These are phyloP conservation scores for Acanthosoma haemorrhoidale DNA, from an alignment of 2,888 invertebrate species.

Conservation along the genomic window DNA sequence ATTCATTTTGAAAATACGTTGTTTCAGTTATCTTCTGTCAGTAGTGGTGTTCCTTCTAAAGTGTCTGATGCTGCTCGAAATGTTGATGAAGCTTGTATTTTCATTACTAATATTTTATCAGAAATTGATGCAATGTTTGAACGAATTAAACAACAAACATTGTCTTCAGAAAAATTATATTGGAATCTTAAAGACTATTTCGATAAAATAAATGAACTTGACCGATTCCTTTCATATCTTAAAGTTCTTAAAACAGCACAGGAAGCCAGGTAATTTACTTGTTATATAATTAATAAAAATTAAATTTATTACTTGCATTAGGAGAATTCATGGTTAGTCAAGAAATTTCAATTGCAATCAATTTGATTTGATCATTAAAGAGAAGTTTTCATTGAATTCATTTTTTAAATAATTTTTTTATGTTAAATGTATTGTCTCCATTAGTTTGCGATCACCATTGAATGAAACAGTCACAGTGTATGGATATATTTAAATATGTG, in stretches of 20 bases:
- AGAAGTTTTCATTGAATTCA: too few species aligned
- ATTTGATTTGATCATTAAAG: too few species aligned
- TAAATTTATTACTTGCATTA: too few species aligned
- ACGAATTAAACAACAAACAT: constrained; percentile 34
- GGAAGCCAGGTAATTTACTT: constrained; percentile 56
- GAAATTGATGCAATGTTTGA: constrained; percentile 42
- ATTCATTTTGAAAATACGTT: background rate
- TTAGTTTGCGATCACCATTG: too few species aligned
- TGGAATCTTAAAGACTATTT: constrained; percentile 46
- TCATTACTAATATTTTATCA: constrained; percentile 51
- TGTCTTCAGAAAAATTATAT: constrained; percentile 30
- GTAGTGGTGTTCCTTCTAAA: constrained; percentile 58
- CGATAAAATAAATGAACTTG: constrained; percentile 50
- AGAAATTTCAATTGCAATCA: too few species aligned
- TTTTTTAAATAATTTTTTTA: too few species aligned
- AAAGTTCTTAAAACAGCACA: constrained; percentile 65
- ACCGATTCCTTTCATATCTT: constrained; percentile 59
- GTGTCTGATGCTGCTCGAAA: constrained; percentile 59
- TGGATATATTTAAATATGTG: too few species aligned
- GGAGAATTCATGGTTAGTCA: too few species aligned
- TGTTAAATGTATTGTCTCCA: too few species aligned
- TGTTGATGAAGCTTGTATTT: constrained; percentile 52
- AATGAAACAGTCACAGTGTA: too few species aligned
- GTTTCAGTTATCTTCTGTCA: constrained; percentile 57
- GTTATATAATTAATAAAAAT: too few species aligned